Base-by-base conservation (phyloP, 2,113 vertebrate species). In the Nyctibius bracteatus region DNA sequence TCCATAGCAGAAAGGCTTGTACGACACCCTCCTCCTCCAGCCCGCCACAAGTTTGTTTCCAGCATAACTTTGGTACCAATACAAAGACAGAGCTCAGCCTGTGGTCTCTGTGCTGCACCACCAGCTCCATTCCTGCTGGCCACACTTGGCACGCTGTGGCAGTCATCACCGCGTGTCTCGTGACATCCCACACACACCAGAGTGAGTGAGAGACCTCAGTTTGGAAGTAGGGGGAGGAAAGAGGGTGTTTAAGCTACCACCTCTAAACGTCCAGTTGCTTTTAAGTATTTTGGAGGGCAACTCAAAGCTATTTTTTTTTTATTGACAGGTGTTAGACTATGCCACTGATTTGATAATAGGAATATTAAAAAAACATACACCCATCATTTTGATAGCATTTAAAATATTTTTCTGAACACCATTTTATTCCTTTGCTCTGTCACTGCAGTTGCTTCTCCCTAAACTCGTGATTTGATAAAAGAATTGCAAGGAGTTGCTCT, bases 41-140 rank as follows among this genome's bases (percentile, higher is more conserved):
- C 0, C 0, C 0, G 70, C 41, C 65, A 41, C 1, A 5, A 31
- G 25, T n/a, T 46, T 74, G 17, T 49, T 81, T 54, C 55, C 3
- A 0, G n/a, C 24, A 8, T 14, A 41, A n/a, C 46, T 71, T 16
- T 6, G 27, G 43, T 51, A 51, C 17, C 57, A 72, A 10, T 1
- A 33, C 2, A 39, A 33, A 68, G 23, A n/a, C 0, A 23, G 25
- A 47, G 35, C 49, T 68, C 16, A 75, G 61, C 14, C 66, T 43
- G 57, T 19, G 57, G 35, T 23, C 52, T 54, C 74, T 19, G 51
- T 19, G 51, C 73, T 74, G 54, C 55, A 35, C 44, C 2, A 2
- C 9, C 3, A 3, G 62, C 19, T n/a, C 10, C 0, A 0, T 8
- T 77, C 58, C 58, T 28, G 39, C 30, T 1, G 13, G 44, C 39